phyloP scores from a whole-genome alignment of 2,113 vertebrate species.

The Tupaia tana region DNA sequence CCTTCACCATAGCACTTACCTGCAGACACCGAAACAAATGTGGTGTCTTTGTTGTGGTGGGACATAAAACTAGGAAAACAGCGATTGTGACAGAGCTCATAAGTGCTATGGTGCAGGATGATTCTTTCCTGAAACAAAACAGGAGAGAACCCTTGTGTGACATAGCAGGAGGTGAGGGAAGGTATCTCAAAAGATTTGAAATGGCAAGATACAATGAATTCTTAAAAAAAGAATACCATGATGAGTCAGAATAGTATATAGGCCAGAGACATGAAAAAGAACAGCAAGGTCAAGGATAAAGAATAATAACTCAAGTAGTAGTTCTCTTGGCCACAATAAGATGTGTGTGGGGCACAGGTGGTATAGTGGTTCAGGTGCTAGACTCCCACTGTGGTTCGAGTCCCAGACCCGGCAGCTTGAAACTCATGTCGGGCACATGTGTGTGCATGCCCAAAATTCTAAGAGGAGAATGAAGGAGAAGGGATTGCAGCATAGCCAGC shows the following conservation, averaged over 20 bases:
- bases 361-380: too few relatives aligned
- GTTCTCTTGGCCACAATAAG: neutral
- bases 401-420: too few relatives aligned
- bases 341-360: neutral
- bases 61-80: neutral
- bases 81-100: neutral
- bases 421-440: too few relatives aligned
- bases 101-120: neutral
- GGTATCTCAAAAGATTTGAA: neutral
- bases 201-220: neutral
- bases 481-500: too few relatives aligned
- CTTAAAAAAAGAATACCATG: conserved; percentile 12
- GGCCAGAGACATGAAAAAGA: neutral
- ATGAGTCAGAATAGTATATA: neutral
- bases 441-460: too few relatives aligned
- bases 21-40: neutral
- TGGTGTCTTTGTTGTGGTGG: neutral
- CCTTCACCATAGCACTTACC: too few relatives aligned
- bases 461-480: too few relatives aligned
- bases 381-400: too few relatives aligned
- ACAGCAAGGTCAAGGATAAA: neutral
- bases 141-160: neutral
- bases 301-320: neutral
- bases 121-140: neutral
- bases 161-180: neutral